phyloP scores from a whole-genome alignment of 2,113 vertebrate species.

The Serilophus lunatus region DNA sequence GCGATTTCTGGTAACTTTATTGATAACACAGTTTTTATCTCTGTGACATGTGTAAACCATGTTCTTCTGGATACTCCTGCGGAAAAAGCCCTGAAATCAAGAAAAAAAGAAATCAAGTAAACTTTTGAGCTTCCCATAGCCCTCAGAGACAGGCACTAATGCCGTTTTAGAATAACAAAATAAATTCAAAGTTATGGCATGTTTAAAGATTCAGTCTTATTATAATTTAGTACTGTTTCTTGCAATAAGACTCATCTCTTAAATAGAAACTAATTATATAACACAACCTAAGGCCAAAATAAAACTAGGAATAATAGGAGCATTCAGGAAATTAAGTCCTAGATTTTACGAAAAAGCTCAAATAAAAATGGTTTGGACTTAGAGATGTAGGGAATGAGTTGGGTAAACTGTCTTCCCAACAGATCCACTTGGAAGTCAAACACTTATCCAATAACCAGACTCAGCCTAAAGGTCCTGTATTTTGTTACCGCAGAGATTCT shows the following conservation, averaged over 20 bases:
- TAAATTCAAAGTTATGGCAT: not conserved
- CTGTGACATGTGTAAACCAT: slow-evolving; percentile 97
- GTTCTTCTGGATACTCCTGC: slow-evolving; percentile 97
- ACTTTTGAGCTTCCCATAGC: not conserved
- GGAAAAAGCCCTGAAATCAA: slow-evolving; percentile 91
- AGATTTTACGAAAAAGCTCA: slow-evolving; percentile 1
- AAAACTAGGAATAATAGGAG: slow-evolving; percentile 19
- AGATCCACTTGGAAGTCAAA: not conserved
- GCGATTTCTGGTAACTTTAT: slow-evolving; percentile 96
- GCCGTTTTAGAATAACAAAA: slow-evolving; percentile 32
- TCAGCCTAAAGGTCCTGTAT: not conserved
- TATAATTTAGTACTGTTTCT: slow-evolving; percentile 47
- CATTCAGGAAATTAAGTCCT: slow-evolving; percentile 35
- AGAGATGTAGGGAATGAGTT: not conserved
- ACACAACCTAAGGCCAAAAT: not conserved
- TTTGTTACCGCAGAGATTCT: not conserved
- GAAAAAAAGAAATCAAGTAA: slow-evolving; percentile 43
- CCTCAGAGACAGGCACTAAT: slow-evolving; percentile 3
- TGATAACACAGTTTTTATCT: slow-evolving; percentile 96
- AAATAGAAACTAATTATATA: slow-evolving; percentile 50
- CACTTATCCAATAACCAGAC: not conserved
- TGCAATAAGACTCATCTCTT: slow-evolving; percentile 44
- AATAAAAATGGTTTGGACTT: not conserved
- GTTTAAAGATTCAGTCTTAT: slow-evolving; percentile 37
- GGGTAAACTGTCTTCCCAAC: not conserved